These are phyloP conservation scores for Phasianus colchicus DNA, from an alignment of 2,113 vertebrate species.

Conservation along the genomic window DNA sequence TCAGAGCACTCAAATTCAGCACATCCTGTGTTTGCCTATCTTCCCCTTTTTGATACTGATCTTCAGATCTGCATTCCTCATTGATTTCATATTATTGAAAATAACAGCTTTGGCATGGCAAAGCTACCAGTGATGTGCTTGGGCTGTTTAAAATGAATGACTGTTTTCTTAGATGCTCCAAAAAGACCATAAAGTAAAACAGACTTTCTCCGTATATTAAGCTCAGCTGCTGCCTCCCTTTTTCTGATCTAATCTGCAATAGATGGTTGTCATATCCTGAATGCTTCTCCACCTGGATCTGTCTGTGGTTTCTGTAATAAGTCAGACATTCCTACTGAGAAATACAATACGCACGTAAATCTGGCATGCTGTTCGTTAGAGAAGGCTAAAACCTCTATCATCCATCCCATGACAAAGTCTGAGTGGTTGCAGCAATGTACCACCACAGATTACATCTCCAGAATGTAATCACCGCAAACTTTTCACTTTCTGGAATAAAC, in stretches of 20 bases:
- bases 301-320: conserved; percentile 36
- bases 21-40: background rate
- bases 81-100: background rate
- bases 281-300: conserved; percentile 30
- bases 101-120: background rate
- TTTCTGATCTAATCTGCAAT: conserved; percentile 37
- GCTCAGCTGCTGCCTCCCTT: conserved; percentile 16
- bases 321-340: conserved; percentile 12
- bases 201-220: background rate
- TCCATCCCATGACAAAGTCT: background rate
- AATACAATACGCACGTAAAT: conserved; percentile 48
- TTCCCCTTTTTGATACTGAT: background rate
- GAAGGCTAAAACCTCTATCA: background rate
- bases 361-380: background rate
- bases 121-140: background rate
- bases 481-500: conserved; percentile 40
- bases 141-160: background rate
- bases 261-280: conserved; percentile 28
- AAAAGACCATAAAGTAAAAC: conserved; percentile 1
- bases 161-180: background rate
- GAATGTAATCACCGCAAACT: conserved; percentile 6
- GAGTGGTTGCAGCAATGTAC: background rate
- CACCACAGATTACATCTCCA: background rate
- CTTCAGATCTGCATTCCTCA: background rate
- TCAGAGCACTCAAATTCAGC: background rate